These are phyloP conservation scores for Hydrolagus affinis DNA, from an alignment of 2,113 vertebrate genomes.

Conservation along the genomic window DNA sequence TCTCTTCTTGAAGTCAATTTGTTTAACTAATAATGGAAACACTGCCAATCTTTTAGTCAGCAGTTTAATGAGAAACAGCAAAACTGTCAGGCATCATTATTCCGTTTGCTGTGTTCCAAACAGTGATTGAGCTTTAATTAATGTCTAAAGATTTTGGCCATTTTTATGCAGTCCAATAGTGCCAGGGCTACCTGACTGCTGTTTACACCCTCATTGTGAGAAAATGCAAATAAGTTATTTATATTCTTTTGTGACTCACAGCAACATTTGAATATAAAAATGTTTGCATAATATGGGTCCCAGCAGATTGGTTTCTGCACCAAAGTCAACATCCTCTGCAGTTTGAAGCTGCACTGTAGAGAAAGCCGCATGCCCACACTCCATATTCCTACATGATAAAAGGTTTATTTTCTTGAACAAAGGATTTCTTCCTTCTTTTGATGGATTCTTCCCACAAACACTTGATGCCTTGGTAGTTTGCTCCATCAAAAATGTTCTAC, in stretches of 20 bases:
- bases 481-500: no score
- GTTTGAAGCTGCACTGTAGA: not conserved
- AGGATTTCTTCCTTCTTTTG: not conserved
- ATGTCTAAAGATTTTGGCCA: not conserved
- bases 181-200: not conserved
- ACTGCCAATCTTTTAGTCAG: not conserved
- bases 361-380: not conserved
- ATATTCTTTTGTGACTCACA: no score
- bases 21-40: no score
- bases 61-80: not conserved
- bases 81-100: not conserved
- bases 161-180: not conserved
- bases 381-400: not conserved
- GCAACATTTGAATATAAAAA: no score
- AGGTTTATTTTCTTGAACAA: not conserved
- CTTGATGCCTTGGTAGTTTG: no score
- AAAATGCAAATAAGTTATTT: not conserved
- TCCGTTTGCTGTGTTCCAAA: not conserved
- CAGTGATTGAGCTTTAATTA: not conserved
- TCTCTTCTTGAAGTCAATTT: slow-evolving; percentile 2
- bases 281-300: no score
- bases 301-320: no score
- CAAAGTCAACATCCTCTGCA: not conserved
- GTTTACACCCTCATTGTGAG: not conserved
- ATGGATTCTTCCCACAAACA: no score